Conservation (phyloP, 2,888 invertebrate species). For the Emesis furor region DNA sequence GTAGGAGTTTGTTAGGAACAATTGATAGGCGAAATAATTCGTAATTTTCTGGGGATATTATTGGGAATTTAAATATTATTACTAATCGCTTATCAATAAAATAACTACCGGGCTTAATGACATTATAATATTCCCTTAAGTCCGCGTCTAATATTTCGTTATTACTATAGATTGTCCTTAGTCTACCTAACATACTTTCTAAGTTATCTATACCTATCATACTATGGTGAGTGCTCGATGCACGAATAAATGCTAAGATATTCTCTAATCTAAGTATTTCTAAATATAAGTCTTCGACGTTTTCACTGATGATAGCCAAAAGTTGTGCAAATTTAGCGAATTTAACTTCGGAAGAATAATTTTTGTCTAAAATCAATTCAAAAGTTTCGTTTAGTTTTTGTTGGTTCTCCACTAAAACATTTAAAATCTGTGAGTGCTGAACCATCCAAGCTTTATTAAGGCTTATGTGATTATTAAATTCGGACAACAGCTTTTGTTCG, state of each 20-base stretch:
- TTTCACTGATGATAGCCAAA: slow-evolving; percentile 51
- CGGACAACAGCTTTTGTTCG: too few species aligned
- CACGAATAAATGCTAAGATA: slow-evolving; percentile 60
- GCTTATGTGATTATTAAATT: too few species aligned
- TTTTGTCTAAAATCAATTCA: neutral
- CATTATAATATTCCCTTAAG: slow-evolving; percentile 16
- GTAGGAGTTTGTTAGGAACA: slow-evolving; percentile 56
- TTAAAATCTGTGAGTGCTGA: too few species aligned
- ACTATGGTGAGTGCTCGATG: slow-evolving; percentile 57
- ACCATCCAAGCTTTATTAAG: too few species aligned
- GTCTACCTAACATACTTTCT: slow-evolving; percentile 19
- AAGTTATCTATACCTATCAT: slow-evolving; percentile 59
- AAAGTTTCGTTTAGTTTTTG: neutral
- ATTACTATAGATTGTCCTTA: slow-evolving; percentile 10
- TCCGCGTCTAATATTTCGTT: slow-evolving; percentile 5
- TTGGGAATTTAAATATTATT: slow-evolving; percentile 19
- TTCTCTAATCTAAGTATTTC: slow-evolving; percentile 63
- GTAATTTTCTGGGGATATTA: slow-evolving; percentile 31
- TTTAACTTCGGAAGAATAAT: neutral
- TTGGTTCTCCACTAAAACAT: neutral
- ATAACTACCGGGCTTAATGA: slow-evolving; percentile 28
- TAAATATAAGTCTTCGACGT: slow-evolving; percentile 47
- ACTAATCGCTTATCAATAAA: slow-evolving; percentile 16
- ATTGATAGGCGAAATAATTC: slow-evolving; percentile 51
- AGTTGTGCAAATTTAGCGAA: slow-evolving; percentile 56